Percentiles rank a stretch among this genome's conserved stretches.
Evolutionary conservation across 2,888 invertebrate species (phyloP).

Genomic region (Fragum fragum): DNA sequence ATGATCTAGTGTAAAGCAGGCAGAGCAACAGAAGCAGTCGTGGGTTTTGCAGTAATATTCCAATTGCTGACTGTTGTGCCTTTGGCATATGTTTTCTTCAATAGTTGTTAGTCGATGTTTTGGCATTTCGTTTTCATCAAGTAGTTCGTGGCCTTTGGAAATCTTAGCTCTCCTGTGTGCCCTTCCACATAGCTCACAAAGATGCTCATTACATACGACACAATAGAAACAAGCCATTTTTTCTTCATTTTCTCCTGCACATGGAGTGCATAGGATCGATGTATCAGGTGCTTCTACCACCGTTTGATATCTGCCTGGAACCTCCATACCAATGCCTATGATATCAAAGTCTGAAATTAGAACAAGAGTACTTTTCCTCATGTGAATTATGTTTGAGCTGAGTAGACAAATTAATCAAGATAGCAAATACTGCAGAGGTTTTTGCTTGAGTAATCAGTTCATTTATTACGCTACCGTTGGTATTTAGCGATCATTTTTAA

Average conservation of each 20-base stretch:
- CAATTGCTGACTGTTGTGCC: background rate
- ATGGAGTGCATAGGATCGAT: background rate
- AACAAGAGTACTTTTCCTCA: too few species aligned
- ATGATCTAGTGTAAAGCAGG: background rate
- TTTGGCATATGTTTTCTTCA: background rate
- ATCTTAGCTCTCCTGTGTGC: conserved; percentile 2
- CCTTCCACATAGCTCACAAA: background rate
- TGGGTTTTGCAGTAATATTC: conserved; percentile 1
- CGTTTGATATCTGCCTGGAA: background rate
- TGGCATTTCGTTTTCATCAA: background rate
- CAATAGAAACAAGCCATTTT: background rate
- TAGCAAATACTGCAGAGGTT: too few species aligned
- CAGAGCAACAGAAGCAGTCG: conserved; percentile 1
- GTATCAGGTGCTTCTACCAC: background rate
- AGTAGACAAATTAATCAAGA: too few species aligned
- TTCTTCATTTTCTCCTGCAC: background rate
- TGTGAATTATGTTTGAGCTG: too few species aligned
- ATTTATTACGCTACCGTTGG: too few species aligned
- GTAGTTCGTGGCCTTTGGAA: background rate
- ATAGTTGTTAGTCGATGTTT: background rate
- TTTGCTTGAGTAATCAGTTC: too few species aligned
- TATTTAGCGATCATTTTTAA: too few species aligned
- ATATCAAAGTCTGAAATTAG: too few species aligned
- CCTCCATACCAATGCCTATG: too few species aligned
- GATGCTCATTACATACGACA: background rate